Evolutionary conservation across 2,797 vertebrate genomes (phyloP), one percentile per base, ranked within the genome.

Genomic region (Mus minutoides): DNA sequence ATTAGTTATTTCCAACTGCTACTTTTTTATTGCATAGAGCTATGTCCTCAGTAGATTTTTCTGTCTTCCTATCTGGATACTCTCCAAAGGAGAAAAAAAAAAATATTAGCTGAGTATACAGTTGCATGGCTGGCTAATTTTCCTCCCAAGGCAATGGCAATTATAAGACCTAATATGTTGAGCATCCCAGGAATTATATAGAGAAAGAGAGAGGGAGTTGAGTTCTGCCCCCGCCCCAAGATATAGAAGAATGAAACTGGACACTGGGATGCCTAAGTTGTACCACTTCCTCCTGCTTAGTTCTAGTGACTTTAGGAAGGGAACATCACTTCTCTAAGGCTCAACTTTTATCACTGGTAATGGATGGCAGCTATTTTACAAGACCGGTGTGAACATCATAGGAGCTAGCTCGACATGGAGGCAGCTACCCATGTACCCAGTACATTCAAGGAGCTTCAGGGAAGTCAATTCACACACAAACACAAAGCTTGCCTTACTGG

Each of bases 1-100:
- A 90, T 91, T 62, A 90, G 67, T 92, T 91, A 88, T 67, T 90
- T 95, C 67, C 60, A 93, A 93, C 60, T 43, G 26, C 34, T 82
- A 37, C 46, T 88, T 89, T 94, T 40, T 56, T 56, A 71, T 85
- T 56, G 52, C 9, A 37, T 31, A 13, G 52, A 92, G n/a, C 56
- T 88, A 88, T 60, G 40, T 40, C 58, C n/a, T 10, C 0, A 21
- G 52, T 67, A 14, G 49, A 89, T 10, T 17, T 67, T 92, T 76
- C 62, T 95, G 31, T 79, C n/a, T 7, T 84, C 21, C 52, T 49
- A 16, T n/a, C 52, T 82, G 16, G 19, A 77, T 43, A 71, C n/a
- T 90, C 37, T 78, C 67, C 85, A 83, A 91, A 31, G 31, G 3
- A 90, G 40, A 69, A 62, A 94, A 95, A 92, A 87, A 88, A 13